Evolutionary conservation across 2,113 vertebrate genomes (phyloP), one percentile per base, ranked within the genome.

Genomic region (Mesoclemmys tuberculata): DNA sequence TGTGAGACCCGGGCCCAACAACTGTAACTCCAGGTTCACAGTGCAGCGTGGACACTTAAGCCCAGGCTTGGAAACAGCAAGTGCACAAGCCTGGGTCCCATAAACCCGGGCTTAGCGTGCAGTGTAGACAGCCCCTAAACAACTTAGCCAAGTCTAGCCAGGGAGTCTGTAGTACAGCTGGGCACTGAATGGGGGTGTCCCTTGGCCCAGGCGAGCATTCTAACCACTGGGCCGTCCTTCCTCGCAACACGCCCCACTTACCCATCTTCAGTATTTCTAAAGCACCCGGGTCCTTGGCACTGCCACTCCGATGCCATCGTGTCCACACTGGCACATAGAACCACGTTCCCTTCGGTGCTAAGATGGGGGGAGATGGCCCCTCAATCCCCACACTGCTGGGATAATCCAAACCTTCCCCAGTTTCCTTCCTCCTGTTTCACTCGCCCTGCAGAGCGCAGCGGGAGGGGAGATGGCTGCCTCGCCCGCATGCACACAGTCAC

Each of bases 381-480:
- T 14, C 31, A 31, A 35, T 61, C 29, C 29, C 58, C 29, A 61
- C 11, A 31, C 58, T 18, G 14, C 31, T 35, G 6, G 7, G 35
- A 16, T 18, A 19, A 8, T 35, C 29, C 64, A 68, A n/a, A n/a
- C 35, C 64, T 68, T 38, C 8, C 18, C 64, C 35, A 19, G 35
- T 9, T n/a, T n/a, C 64, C n/a, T 68, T n/a, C n/a, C 64, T n/a
- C 35, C 35, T 5, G 64, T 38, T 68, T n/a, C 64, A 18, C 16
- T n/a, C 35, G 5, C 64, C 35, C 64, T n/a, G 4, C 18, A 27
- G 26, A 74, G 13, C 24, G 48, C 19, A 0, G 0, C 51, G 5
- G 51, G 51, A 16, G 51, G 51, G 14, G 51, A 18, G 13, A 19
- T 16, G n/a, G 74, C 35, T 26, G 1, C 29, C 51, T 35, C 41